Evolutionary conservation across 2,113 vertebrate genomes (phyloP).

Genomic region (Mus spicilegus): DNA sequence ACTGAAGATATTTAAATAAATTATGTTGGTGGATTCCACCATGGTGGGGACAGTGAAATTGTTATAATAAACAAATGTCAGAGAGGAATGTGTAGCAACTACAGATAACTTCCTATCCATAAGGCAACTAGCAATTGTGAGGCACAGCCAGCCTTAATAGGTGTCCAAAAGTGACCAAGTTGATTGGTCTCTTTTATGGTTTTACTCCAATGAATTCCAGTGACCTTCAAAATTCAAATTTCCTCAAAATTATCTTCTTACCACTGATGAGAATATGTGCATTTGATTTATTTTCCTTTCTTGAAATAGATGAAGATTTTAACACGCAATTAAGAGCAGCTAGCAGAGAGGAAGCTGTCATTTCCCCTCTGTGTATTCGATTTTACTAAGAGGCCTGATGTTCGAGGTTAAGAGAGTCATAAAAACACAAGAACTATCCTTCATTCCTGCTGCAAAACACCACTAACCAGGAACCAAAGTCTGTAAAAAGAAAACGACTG

Average conservation of each 20-base stretch:
- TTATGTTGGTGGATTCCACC: neutral
- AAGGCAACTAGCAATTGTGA: neutral
- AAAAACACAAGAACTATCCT: conserved; percentile 9
- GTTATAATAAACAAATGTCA: neutral
- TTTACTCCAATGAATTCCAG: neutral
- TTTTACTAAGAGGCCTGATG: neutral
- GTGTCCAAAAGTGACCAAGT: neutral
- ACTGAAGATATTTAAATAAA: neutral
- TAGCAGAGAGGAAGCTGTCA: neutral
- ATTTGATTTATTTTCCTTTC: conserved; percentile 29
- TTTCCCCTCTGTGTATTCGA: conserved; percentile 4
- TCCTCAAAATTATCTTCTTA: neutral
- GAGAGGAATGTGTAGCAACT: neutral
- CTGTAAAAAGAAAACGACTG: conserved; percentile 36
- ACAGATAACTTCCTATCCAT: neutral
- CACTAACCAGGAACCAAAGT: conserved; percentile 9
- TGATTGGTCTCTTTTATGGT: fast-evolving
- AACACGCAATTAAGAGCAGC: neutral
- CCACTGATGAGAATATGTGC: neutral
- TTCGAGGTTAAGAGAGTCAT: conserved; percentile 54
- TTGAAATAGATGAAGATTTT: conserved; percentile 10
- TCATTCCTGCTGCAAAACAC: conserved; percentile 48
- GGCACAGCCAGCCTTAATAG: neutral
- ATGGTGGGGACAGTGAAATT: neutral
- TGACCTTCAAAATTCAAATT: neutral